phyloP scores from a whole-genome alignment of 2,888 invertebrate genomes.

The Stenolophus ochropezus region DNA sequence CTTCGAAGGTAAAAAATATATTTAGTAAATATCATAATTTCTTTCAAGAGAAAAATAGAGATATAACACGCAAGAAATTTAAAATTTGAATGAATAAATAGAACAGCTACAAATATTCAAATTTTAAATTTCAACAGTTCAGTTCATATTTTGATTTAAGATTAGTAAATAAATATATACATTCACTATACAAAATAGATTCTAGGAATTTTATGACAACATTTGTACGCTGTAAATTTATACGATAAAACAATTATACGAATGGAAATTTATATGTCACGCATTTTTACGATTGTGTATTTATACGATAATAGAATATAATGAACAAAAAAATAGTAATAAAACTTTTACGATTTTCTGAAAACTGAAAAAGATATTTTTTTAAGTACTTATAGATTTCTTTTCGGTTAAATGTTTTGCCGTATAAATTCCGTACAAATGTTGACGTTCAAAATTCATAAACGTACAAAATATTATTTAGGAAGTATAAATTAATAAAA shows the following conservation, averaged over 20 bases:
- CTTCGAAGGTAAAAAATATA: constrained; percentile 57
- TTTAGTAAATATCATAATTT: constrained; percentile 42
- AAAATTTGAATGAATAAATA: neutral
- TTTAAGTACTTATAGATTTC: too few species aligned
- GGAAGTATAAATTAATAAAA: constrained; percentile 30
- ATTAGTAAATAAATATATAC: constrained; percentile 45
- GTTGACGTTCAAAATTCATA: too few species aligned
- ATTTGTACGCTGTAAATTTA: too few species aligned
- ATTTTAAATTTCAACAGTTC: neutral
- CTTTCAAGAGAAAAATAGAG: constrained; percentile 36
- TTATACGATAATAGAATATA: too few species aligned
- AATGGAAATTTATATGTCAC: too few species aligned
- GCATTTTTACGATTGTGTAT: too few species aligned
- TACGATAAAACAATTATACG: too few species aligned
- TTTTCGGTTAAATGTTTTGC: too few species aligned
- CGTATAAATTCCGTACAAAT: too few species aligned
- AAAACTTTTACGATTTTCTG: too few species aligned
- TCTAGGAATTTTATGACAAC: neutral
- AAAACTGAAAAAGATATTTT: too few species aligned
- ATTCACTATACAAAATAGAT: constrained; percentile 29
- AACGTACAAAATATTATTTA: constrained; percentile 27
- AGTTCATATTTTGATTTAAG: constrained; percentile 20
- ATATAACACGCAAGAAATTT: neutral
- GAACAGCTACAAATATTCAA: neutral
- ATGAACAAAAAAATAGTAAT: too few species aligned